Percentiles rank a stretch among this genome's conserved stretches.
Conservation (phyloP, 2,888 invertebrate genomes). For the Eueremaeus valkanovi region DNA sequence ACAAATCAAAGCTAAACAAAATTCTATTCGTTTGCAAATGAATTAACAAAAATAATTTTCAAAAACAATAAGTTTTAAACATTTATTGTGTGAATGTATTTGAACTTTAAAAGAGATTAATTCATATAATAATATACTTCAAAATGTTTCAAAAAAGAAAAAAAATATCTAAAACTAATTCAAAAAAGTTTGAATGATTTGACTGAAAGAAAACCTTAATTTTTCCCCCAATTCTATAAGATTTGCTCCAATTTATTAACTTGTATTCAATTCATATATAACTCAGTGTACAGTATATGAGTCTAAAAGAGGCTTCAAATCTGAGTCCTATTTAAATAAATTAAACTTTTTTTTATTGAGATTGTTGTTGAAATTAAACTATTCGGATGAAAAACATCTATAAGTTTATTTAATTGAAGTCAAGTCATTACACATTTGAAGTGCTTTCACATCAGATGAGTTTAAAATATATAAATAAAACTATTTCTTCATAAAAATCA, state of each 20-base stretch:
- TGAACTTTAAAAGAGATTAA: not conserved
- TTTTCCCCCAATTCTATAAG: not conserved
- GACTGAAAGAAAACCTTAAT: not conserved
- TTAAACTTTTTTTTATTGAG: not conserved
- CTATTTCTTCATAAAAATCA: not conserved
- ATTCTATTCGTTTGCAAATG: not conserved
- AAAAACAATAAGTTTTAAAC: not conserved
- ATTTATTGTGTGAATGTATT: conserved; percentile 1
- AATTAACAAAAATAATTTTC: not conserved
- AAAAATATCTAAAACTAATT: not conserved
- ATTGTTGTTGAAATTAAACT: not conserved
- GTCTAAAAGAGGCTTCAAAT: not conserved
- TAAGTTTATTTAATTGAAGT: not conserved
- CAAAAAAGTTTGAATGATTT: conserved; percentile 6
- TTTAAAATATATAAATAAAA: not conserved
- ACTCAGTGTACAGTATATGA: not conserved
- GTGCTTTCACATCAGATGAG: no score
- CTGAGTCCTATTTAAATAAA: conserved; percentile 15
- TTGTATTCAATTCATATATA: not conserved
- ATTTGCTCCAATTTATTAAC: conserved; percentile 16
- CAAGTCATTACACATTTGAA: not conserved
- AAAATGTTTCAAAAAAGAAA: not conserved
- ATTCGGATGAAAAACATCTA: not conserved
- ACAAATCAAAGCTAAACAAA: not conserved
- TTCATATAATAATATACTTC: not conserved